phyloP scores from a whole-genome alignment of 2,113 vertebrate species.

The Urocitellus parryii region DNA sequence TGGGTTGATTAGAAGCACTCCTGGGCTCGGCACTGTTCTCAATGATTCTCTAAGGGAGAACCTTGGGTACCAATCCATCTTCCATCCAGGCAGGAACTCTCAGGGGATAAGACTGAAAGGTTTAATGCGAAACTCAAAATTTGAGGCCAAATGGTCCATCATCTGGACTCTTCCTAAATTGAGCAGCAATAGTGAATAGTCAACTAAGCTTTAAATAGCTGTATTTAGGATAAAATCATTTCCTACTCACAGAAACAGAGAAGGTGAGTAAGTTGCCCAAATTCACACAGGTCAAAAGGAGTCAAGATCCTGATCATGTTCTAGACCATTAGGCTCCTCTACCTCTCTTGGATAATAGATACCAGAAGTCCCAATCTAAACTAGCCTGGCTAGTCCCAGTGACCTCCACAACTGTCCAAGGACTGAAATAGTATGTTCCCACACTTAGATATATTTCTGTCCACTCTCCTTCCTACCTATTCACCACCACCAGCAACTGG shows the following conservation, averaged over 20 bases:
- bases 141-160: not conserved
- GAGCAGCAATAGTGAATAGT: not conserved
- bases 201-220: not conserved
- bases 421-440: not conserved
- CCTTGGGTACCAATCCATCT: not conserved
- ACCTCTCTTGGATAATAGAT: not conserved
- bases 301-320: not conserved
- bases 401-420: not conserved
- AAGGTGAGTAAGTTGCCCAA: not conserved
- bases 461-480: not conserved
- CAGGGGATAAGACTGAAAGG: not conserved
- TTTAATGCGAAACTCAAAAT: not conserved
- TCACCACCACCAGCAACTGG: not conserved
- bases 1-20: not conserved
- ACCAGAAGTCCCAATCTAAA: not conserved
- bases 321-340: not conserved
- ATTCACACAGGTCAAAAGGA: not conserved
- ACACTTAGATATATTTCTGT: not conserved
- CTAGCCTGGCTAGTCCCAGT: not conserved
- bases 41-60: not conserved
- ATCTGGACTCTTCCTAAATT: not conserved
- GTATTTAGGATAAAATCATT: not conserved
- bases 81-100: not conserved
- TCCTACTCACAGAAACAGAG: not conserved
- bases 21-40: not conserved